Evolutionary conservation across 2,113 vertebrate species (phyloP).

Genomic region (Anoura caudifer): DNA sequence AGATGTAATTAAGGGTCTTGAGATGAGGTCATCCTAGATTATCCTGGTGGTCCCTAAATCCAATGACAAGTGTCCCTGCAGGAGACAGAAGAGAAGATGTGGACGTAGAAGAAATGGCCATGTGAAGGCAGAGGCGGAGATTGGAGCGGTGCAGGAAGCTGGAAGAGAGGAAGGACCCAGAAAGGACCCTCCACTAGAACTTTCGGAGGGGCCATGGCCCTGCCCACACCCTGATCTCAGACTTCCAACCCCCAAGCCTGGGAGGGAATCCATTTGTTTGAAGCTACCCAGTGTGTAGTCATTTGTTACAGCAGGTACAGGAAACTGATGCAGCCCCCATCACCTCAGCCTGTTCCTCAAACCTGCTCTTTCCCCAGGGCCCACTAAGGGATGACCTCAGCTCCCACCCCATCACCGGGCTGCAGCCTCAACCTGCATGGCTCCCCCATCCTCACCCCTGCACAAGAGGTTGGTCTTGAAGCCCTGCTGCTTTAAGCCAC

Average conservation of each 20-base stretch:
- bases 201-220: neutral
- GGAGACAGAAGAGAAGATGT: neutral
- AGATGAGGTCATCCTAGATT: neutral
- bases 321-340: neutral
- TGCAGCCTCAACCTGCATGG: neutral
- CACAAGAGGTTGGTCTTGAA: rapidly evolving
- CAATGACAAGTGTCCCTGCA: neutral
- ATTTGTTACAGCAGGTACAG: rapidly evolving
- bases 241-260: rapidly evolving
- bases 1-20: neutral
- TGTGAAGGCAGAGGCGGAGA: neutral
- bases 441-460: neutral
- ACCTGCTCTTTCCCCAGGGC: neutral
- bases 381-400: neutral
- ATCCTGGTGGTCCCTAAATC: neutral
- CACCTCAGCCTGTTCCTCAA: neutral
- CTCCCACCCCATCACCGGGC: neutral
- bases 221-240: neutral
- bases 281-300: no score
- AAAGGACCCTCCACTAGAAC: no score
- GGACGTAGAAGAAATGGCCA: neutral
- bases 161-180: no score
- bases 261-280: neutral
- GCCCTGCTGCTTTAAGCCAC: neutral
- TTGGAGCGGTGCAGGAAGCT: neutral